phyloP scores from a whole-genome alignment of 2,888 invertebrate species.

The Hyposoter didymator region DNA sequence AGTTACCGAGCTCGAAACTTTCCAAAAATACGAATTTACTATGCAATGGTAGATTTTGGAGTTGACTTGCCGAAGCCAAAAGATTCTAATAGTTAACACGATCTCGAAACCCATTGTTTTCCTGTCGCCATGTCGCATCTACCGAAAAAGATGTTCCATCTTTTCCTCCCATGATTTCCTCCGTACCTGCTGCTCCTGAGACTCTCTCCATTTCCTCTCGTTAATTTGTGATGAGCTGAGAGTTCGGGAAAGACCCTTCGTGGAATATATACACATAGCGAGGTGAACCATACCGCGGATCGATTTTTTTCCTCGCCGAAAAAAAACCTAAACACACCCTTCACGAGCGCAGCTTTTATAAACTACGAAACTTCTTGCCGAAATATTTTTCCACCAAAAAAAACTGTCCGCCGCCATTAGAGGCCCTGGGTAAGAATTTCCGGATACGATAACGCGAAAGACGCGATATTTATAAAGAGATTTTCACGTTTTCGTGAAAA shows the following conservation, averaged over 20 bases:
- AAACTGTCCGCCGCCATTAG: background rate
- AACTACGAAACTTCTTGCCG: background rate
- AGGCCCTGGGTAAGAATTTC: background rate
- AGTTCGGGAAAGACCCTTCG: constrained; percentile 25
- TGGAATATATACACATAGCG: constrained; percentile 2
- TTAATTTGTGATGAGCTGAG: constrained; percentile 55
- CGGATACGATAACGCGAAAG: background rate
- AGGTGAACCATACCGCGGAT: constrained; percentile 18
- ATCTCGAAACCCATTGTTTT: constrained; percentile 16
- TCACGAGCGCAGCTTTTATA: background rate
- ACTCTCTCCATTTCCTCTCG: constrained; percentile 49
- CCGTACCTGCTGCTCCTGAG: constrained; percentile 1
- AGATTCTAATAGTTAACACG: background rate
- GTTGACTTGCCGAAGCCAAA: background rate
- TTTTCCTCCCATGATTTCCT: constrained; percentile 19
- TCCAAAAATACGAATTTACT: no score
- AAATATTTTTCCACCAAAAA: background rate
- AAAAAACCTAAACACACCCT: background rate
- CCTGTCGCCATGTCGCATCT: background rate
- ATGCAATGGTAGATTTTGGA: no score
- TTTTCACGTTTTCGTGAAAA: background rate
- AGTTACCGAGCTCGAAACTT: background rate
- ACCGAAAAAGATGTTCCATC: constrained; percentile 18
- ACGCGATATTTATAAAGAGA: background rate
- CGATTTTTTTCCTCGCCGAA: constrained; percentile 38